Base-by-base conservation (phyloP, 2,888 invertebrate genomes). In the Cyaniris semiargus region DNA sequence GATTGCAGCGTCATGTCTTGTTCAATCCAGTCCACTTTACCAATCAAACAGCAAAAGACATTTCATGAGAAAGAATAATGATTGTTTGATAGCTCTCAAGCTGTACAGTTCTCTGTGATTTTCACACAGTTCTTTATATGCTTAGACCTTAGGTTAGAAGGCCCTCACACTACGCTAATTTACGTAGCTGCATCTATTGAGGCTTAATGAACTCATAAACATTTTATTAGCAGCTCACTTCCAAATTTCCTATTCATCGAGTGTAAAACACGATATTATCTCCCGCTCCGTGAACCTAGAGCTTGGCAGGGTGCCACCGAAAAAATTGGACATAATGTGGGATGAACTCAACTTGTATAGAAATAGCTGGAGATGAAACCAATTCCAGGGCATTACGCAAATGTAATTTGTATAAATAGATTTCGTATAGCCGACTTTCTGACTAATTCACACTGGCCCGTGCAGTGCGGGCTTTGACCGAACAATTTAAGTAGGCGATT, bases 271-370 rank as follows among this genome's bases (percentile, higher is more conserved):
- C 38, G 21, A 75, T 75, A 75, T 31, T 53, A 56, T 48, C 7
- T 74, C 8, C 44, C 44, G 21, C 48, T 76, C 27, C 21, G 70
- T 56, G 56, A 21, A 53, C 71, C 56, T 81, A 78, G 44, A 76
- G 75, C 79, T 81, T 82, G 82, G 81, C 81, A 70, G 21, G 56
- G 34, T 80, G 81, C 82, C 80, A 82, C 72, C 75, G 76, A 79
- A 80, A 80, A 80, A 77, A 76, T 79, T 79, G 76, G 78, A 71
- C 74, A 80, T 79, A 77, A 77, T 80, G 78, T 77, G 58, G 77
- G 70, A 70, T 83, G 79, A 78, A 77, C 58, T 70, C 76, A 72
- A 74, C 34, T 44, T 58, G 75, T 75, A 60, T 70, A 72, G 70
- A 70, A 70, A 76, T 75, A 75, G 76, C 76, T 75, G 56, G 78